Base-by-base conservation (phyloP, 2,797 vertebrate species). In the Spinibarbus caldwelli region DNA sequence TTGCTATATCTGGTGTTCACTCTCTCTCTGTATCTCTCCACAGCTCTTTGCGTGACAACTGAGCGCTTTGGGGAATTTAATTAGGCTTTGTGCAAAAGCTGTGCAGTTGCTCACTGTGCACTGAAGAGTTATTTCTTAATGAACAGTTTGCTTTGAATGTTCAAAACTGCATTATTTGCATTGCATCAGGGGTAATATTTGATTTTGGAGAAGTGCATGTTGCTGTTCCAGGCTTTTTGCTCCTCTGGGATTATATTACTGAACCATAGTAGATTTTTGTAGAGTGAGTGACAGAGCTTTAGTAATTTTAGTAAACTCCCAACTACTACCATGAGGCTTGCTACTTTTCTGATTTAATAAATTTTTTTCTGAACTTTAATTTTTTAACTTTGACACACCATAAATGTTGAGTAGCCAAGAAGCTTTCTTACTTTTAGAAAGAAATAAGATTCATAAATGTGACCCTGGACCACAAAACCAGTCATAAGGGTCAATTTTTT, bases 111-210 rank as follows among this genome's bases (percentile, higher is more conserved):
- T 83, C 0, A 10, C 17, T 47, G 2, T 66, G 31, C 43, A 43
- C 59, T 67, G 6, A 54, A 68, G 59, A 78, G 41, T 64, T 75
- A 41, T 47, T 73, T 62, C 52, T 17, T 26, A 62, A 62, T 83
- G 81, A 83, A 77, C 17, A 68, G 10, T 59, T 54, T 45, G 21
- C 64, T 41, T 71, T 70, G 45, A 84, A 43, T 70, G 26, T 57
- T 12, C 2, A 64, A 45, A 85, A 66, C 41, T 23, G 43, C 67
- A 70, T 59, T 45, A 77, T 87, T 88, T 83, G 68, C 7, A 78
- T 85, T 86, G 54, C 64, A 88, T 86, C 71, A 78, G 66, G 36
- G 67, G 31, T 73, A 80, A 78, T 80, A 76, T 72, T 17, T 57
- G 26, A 45, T 49, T 84, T 84, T 57, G 6, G 29, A 68, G 9